Base-by-base conservation (phyloP, 2,888 invertebrate species). In the Zaprionus bogoriensis region DNA sequence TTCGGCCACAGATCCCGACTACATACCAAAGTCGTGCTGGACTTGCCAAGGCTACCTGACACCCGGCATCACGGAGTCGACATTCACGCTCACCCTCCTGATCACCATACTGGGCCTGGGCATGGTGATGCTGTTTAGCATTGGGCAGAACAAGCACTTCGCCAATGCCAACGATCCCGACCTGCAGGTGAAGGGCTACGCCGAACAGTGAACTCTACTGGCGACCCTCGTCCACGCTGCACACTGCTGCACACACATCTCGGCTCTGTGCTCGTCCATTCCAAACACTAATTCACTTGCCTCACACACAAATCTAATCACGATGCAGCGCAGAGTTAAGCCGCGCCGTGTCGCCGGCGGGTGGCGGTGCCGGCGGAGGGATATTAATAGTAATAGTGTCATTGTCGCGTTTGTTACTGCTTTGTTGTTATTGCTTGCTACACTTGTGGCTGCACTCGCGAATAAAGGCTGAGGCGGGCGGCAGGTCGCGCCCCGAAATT, bases 281-380 rank as follows among this genome's bases (percentile, higher is more conserved):
- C 32, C 9, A 23, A 12, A 63, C 53, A 66, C 54, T 82, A 82
- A 82, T 85, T 85, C 75, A 80, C 66, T 82, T 75, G 76, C 74
- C n/a, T 53, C 67, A 71, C 77, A 77, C n/a, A 82, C 32, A 36
- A 36, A 77, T 79, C 78, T 77, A 85, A 80, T 80, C 85, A 66
- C 62, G 32, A 38, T 62, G 53, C 22, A 14, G 28, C 1, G 30
- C 39, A 28, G 30, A 12, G 25, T 4, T 5, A 27, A 22, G 20
- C 36, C 14, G 25, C 41, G 25, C 17, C 25, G 10, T 19, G 17
- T 6, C 3, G 22, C 10, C 1, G 3, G 17, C 39, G 2, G 38
- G 45, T 20, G 25, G 12, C 12, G 19, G 41, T 10, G 22, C 17
- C 46, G 32, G 30, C 19, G 38, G 46, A 27, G 38, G 28, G 50